Conservation (phyloP, 1,140 invertebrate genomes). For the Apis cerana region DNA sequence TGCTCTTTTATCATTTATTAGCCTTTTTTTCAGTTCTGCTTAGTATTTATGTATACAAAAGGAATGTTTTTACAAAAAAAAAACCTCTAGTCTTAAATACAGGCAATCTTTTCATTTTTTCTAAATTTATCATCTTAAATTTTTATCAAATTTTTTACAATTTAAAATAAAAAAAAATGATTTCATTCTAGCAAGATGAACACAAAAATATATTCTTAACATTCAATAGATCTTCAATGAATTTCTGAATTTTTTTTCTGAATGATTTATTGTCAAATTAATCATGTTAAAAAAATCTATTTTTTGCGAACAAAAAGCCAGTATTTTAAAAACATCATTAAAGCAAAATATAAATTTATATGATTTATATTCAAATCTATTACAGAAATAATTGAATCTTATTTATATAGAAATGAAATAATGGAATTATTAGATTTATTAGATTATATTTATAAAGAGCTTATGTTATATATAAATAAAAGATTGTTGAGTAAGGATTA, state of each 20-base stretch:
- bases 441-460: conserved; percentile 50
- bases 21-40: too few relatives aligned
- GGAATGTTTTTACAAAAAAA: conserved; percentile 53
- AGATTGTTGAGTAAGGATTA: conserved; percentile 43
- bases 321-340: conserved; percentile 5
- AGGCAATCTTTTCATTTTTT: conserved; percentile 3
- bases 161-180: not conserved
- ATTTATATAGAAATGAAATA: conserved; percentile 22
- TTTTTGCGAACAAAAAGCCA: not conserved
- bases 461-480: conserved; percentile 59
- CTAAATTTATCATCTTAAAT: not conserved
- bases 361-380: conserved; percentile 32
- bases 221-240: not conserved
- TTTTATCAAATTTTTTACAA: conserved; percentile 11
- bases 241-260: conserved; percentile 16
- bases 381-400: conserved; percentile 20
- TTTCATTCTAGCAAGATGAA: not conserved
- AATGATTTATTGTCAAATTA: not conserved
- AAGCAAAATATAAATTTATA: not conserved
- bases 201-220: not conserved
- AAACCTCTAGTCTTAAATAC: conserved; percentile 43
- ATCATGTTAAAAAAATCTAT: not conserved
- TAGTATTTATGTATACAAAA: conserved; percentile 15
- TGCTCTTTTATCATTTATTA: too few relatives aligned
- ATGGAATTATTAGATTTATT: conserved; percentile 42